These are phyloP conservation scores for Apomyelois bistriatella DNA, from an alignment of 2,888 invertebrate species.

Conservation along the genomic window DNA sequence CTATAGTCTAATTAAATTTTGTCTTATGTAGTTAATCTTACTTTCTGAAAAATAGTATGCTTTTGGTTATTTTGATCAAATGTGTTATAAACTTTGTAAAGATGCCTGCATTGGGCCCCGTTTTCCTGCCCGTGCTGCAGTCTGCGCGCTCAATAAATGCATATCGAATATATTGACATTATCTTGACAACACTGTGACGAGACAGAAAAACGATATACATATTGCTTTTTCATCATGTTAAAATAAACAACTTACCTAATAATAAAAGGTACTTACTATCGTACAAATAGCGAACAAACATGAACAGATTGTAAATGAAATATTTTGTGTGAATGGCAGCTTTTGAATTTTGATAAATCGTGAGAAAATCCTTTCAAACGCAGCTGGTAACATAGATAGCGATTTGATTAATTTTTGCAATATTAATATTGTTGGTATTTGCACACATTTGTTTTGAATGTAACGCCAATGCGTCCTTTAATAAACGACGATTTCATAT, in stretches of 20 bases:
- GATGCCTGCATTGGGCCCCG: too few species aligned
- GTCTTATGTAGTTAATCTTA: too few species aligned
- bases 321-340: slow-evolving; percentile 13
- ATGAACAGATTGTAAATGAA: slow-evolving; percentile 12
- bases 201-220: slow-evolving; percentile 12
- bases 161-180: slow-evolving; percentile 16
- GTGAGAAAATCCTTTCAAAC: slow-evolving; percentile 3
- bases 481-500: not conserved
- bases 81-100: too few species aligned
- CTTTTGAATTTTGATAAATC: slow-evolving; percentile 10
- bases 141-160: not conserved
- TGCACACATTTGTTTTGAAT: not conserved
- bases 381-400: slow-evolving; percentile 5
- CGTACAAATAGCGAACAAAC: not conserved
- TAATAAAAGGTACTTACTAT: slow-evolving; percentile 1
- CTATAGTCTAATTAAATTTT: too few species aligned
- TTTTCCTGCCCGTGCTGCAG: not conserved
- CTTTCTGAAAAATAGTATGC: too few species aligned
- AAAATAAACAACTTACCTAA: slow-evolving; percentile 6
- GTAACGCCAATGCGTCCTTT: not conserved
- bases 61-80: too few species aligned
- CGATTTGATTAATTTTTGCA: slow-evolving; percentile 13
- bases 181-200: slow-evolving; percentile 23
- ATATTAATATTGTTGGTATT: slow-evolving; percentile 13
- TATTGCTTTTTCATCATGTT: slow-evolving; percentile 13